A percentile compares a stretch with the other conserved stretches of the same genome.
Evolutionary conservation across 2,888 invertebrate genomes (phyloP).

Genomic region (Drosophila monieri): DNA sequence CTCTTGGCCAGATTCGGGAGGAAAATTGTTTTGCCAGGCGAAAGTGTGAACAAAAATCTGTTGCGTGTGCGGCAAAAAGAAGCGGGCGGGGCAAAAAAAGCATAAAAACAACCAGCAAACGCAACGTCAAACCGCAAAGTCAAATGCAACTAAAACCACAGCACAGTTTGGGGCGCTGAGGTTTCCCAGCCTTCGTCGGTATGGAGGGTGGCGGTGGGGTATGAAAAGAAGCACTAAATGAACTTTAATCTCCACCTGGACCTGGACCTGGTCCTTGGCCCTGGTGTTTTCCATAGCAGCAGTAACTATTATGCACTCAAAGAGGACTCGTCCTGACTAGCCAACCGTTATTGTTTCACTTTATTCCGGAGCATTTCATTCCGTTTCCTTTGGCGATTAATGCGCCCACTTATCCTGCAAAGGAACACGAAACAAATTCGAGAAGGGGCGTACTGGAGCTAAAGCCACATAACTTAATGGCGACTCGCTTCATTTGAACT

Average conservation of each 20-base stretch:
- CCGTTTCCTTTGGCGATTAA: conserved; percentile 66
- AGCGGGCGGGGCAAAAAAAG: conserved; percentile 38
- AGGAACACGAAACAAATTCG: conserved; percentile 49
- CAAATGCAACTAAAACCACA: conserved; percentile 79
- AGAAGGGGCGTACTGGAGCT: conserved; percentile 33
- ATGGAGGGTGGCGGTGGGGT: not conserved
- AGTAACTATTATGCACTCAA: conserved; percentile 21
- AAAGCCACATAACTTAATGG: conserved; percentile 80
- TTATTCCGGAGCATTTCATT: conserved; percentile 50
- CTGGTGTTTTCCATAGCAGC: conserved; percentile 11
- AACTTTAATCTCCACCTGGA: conserved; percentile 19
- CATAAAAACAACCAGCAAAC: conserved; percentile 39
- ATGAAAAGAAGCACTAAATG: conserved; percentile 6
- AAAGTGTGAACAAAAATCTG: conserved; percentile 82
- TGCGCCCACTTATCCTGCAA: conserved; percentile 74
- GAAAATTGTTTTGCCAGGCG: conserved; percentile 78
- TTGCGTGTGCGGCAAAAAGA: conserved; percentile 68
- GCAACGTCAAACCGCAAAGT: conserved; percentile 78
- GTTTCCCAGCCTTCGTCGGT: conserved; percentile 1
- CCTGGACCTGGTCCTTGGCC: not conserved
- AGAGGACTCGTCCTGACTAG: conserved; percentile 7
- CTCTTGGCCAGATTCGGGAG: conserved; percentile 47
- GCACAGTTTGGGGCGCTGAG: conserved; percentile 51
- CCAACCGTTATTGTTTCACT: conserved; percentile 31
- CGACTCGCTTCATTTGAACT: conserved; percentile 77